Conservation (phyloP, 2,797 vertebrate genomes). For the Steatocranus sp. region DNA sequence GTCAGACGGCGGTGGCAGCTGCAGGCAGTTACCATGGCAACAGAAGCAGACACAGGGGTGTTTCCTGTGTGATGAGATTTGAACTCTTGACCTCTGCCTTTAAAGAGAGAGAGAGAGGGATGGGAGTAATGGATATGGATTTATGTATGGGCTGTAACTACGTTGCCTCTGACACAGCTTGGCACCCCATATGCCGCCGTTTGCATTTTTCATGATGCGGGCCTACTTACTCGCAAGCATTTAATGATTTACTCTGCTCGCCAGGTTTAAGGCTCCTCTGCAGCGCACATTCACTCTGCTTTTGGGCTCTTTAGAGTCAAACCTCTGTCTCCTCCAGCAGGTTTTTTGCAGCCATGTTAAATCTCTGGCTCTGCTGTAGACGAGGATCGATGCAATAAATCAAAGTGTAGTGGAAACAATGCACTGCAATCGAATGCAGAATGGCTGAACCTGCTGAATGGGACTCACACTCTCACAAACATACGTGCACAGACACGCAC, state of each 20-base stretch:
- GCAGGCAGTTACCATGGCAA: slow-evolving; percentile 65
- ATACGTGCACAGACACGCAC: neutral
- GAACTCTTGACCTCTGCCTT: slow-evolving; percentile 66
- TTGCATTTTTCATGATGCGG: slow-evolving; percentile 60
- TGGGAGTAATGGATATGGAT: slow-evolving; percentile 67
- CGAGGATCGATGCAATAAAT: neutral
- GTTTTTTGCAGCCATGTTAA: neutral
- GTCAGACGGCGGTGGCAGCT: neutral
- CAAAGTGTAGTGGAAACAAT: neutral
- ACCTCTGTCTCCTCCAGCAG: neutral
- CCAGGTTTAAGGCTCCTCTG: neutral
- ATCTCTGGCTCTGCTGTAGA: neutral
- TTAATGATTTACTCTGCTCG: slow-evolving; percentile 13
- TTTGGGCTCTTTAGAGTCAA: neutral
- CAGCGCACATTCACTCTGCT: neutral
- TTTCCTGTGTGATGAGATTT: slow-evolving; percentile 52
- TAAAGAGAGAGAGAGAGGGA: neutral
- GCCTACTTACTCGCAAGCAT: slow-evolving; percentile 4
- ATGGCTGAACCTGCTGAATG: neutral
- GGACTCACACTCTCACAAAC: neutral
- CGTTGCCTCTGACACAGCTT: slow-evolving; percentile 25
- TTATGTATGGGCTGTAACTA: slow-evolving; percentile 35
- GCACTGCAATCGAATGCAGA: neutral
- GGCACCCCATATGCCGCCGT: slow-evolving; percentile 52
- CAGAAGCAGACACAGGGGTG: slow-evolving; percentile 64